Conservation (phyloP, 2,113 vertebrate genomes). For the Macrotus californicus region DNA sequence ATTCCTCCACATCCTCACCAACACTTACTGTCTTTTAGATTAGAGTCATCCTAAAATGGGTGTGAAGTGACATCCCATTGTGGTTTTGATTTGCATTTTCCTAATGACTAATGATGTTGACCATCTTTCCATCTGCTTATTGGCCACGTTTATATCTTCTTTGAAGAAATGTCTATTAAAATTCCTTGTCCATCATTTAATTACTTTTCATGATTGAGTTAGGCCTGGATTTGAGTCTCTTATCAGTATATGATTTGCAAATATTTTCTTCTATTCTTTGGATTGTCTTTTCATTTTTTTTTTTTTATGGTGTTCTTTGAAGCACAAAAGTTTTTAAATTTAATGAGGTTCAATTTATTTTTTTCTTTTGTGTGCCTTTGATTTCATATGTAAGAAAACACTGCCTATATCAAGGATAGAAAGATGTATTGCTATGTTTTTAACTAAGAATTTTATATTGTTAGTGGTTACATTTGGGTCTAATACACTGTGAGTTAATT, state of each 20-base stretch:
- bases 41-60: background rate
- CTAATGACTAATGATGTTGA: background rate
- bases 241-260: background rate
- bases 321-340: background rate
- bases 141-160: background rate
- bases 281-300: background rate
- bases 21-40: background rate
- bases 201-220: background rate
- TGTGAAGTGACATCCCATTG: background rate
- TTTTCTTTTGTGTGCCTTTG: background rate
- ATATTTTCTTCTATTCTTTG: background rate
- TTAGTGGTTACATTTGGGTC: background rate
- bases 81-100: slow-evolving; percentile 12
- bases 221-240: background rate
- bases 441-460: background rate
- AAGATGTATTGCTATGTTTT: background rate
- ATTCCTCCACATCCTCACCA: background rate
- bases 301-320: background rate
- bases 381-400: background rate
- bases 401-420: background rate
- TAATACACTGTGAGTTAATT: background rate
- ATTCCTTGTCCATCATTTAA: background rate
- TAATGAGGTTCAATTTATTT: background rate
- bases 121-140: background rate
- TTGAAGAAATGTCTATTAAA: background rate